These are phyloP conservation scores for Trissolcus japonicus DNA, from an alignment of 2,888 invertebrate genomes.

Conservation along the genomic window DNA sequence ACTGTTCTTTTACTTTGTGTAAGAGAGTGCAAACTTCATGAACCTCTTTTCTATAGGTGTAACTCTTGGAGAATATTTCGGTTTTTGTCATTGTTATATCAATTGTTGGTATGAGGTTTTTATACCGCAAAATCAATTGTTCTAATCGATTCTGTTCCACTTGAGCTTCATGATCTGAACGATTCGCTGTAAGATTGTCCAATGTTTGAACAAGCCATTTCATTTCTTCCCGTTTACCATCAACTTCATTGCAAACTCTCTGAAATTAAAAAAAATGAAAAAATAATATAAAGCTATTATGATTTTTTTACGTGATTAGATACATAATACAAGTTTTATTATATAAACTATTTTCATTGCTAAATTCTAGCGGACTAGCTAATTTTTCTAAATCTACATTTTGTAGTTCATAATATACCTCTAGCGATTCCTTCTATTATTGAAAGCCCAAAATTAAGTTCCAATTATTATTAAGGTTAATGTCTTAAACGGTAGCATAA, in stretches of 20 bases:
- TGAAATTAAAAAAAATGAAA: slow-evolving; percentile 71
- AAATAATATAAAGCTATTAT: too few species aligned
- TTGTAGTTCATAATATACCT: slow-evolving; percentile 24
- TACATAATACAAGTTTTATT: too few species aligned
- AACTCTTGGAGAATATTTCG: slow-evolving; percentile 93
- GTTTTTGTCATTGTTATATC: slow-evolving; percentile 96
- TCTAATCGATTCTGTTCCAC: slow-evolving; percentile 89
- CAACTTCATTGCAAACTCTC: slow-evolving; percentile 94
- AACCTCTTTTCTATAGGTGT: slow-evolving; percentile 92
- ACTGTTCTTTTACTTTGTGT: slow-evolving; percentile 85
- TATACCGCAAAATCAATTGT: slow-evolving; percentile 89
- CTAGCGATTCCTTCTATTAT: slow-evolving; percentile 37
- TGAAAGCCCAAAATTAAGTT: slow-evolving; percentile 6
- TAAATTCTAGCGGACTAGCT: too few species aligned
- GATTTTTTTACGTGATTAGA: too few species aligned
- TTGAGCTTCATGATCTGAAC: slow-evolving; percentile 87
- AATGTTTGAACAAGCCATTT: slow-evolving; percentile 95
- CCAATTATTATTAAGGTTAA: too few species aligned
- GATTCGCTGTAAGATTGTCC: slow-evolving; percentile 89
- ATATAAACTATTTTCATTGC: too few species aligned
- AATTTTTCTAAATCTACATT: too few species aligned
- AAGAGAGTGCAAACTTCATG: slow-evolving; percentile 89
- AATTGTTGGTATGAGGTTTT: slow-evolving; percentile 92
- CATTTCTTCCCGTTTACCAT: slow-evolving; percentile 93
- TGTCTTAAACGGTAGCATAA: too few species aligned